Evolutionary conservation across 53 echinoderm and acorn worm species (phyloP), one percentile per base, ranked within the genome.

Genomic region (Echinometra lucunter): DNA sequence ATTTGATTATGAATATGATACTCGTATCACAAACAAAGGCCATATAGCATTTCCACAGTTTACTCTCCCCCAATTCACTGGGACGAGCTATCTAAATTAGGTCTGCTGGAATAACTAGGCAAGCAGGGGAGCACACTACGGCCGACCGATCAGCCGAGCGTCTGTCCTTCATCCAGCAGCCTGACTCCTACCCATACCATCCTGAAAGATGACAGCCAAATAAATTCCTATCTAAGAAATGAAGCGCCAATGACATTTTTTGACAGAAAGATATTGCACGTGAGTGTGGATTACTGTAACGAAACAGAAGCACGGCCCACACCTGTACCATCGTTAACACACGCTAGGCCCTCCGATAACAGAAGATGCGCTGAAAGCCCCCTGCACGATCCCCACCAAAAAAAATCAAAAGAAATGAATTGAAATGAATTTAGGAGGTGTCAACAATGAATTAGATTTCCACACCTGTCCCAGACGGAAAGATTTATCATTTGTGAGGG

Each of bases 1-100:
- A 94, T 94, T 94, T 44, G 82, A 94, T 94, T 94, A 94, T 94
- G 85, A 94, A 94, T 94, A 94, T 94, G 94, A 94, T 94, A 94
- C 94, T 58, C 45, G 66, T 83, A 94, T 94, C 94, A 82, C 94
- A 94, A 94, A 94, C 94, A 94, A 94, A 66, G 85, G 23, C 85
- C 58, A 82, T 94, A 82, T 94, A 94, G 85, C 85, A 83, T 94
- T 85, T 94, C 94, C 94, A 94, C 94, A 83, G 94, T 94, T 94
- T 94, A 94, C 85, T 83, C 66, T 35, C 12, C 37, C 34, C 57
- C 28, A 78, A 63, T 55, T 78, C 92, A 92, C 35, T 23, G 28
- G 38, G 45, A 45, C 91, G 69, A 63, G 78, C 53, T 47, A 78
- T 85, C 85, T 89, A 89, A 89, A 89, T 89, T 57, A 89, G 60